phyloP scores from a whole-genome alignment of 2,797 vertebrate genomes.

The Gouania willdenowi region DNA sequence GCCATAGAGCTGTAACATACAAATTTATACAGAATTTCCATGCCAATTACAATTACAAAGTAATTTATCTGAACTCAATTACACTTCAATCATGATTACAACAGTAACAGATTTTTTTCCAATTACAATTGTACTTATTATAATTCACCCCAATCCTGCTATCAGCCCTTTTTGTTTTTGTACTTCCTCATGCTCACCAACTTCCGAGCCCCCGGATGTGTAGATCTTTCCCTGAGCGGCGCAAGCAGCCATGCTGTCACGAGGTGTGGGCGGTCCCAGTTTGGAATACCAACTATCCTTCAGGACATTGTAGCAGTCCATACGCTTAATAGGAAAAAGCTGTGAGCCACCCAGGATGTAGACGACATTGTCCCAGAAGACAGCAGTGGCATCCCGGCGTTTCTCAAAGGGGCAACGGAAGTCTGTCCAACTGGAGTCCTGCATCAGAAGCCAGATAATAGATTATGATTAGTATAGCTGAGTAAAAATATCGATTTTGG shows the following conservation, averaged over 20 bases:
- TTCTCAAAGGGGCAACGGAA: slow-evolving; percentile 98
- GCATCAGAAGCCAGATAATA: slow-evolving; percentile 26
- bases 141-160: too few relatives aligned
- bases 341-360: slow-evolving; percentile 98
- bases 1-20: too few relatives aligned
- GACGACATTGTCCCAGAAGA: slow-evolving; percentile 99
- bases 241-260: slow-evolving; percentile 96
- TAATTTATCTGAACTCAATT: too few relatives aligned
- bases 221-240: slow-evolving; percentile 96
- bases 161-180: neutral
- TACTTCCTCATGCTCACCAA: slow-evolving; percentile 79
- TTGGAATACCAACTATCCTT: slow-evolving; percentile 99
- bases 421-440: slow-evolving; percentile 97
- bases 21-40: too few relatives aligned
- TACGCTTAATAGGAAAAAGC: slow-evolving; percentile 96
- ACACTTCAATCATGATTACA: too few relatives aligned
- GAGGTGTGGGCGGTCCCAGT: slow-evolving; percentile 91
- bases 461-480: too few relatives aligned
- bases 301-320: slow-evolving; percentile 98
- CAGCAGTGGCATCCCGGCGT: slow-evolving; percentile 90
- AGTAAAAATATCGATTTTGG: too few relatives aligned
- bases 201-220: slow-evolving; percentile 96
- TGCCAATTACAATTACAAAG: too few relatives aligned
- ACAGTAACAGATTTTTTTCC: too few relatives aligned
- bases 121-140: too few relatives aligned